A percentile compares a stretch with the other conserved stretches of the same genome.
phyloP scores from a whole-genome alignment of 1,140 invertebrate genomes.

The Orchestia grillus region DNA sequence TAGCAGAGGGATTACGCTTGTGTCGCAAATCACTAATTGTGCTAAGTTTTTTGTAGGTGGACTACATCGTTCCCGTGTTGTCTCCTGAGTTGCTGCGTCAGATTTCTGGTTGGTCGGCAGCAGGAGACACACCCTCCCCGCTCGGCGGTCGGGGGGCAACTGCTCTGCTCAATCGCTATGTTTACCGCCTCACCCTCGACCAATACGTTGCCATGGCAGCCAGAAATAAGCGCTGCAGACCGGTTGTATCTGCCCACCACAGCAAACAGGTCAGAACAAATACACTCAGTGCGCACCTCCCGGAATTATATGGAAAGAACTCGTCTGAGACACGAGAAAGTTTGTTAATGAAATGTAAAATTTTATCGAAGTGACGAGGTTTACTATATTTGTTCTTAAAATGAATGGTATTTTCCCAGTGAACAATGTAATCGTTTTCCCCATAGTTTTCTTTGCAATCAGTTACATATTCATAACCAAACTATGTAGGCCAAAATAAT shows the following conservation, averaged over 20 bases:
- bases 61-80: slow-evolving; percentile 30
- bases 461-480: too few species aligned
- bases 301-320: not conserved
- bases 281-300: not conserved
- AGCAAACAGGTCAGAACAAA: not conserved
- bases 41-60: not conserved
- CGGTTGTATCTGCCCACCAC: not conserved
- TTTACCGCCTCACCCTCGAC: slow-evolving; percentile 23
- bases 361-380: not conserved
- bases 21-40: not conserved
- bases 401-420: not conserved
- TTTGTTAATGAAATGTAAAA: not conserved
- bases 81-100: not conserved
- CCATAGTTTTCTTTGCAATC: too few species aligned
- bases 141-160: not conserved
- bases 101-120: slow-evolving; percentile 1
- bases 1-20: not conserved
- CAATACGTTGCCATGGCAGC: slow-evolving; percentile 36
- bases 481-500: too few species aligned
- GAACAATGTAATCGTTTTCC: not conserved
- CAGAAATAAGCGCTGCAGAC: slow-evolving; percentile 46
- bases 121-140: not conserved
- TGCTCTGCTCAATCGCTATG: slow-evolving; percentile 35
- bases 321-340: not conserved
- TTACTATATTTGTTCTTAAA: not conserved